Evolutionary conservation across 2,113 vertebrate genomes (phyloP).

Genomic region (Macheiramphus alcinus): DNA sequence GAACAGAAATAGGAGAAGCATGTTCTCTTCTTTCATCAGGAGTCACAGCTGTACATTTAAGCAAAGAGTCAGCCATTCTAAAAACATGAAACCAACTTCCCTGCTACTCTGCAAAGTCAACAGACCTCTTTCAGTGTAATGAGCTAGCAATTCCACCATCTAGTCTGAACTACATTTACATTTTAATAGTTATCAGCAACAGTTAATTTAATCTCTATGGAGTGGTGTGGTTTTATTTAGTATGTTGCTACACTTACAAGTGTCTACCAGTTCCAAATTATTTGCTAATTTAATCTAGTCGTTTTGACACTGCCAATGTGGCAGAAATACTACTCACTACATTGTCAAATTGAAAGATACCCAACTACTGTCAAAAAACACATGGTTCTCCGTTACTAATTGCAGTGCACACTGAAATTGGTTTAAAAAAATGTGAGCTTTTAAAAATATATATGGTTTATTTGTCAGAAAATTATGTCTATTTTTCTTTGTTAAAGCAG

Average conservation of each 20-base stretch:
- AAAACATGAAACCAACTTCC: neutral
- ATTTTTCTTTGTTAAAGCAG: neutral
- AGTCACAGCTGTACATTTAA: neutral
- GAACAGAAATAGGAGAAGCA: neutral
- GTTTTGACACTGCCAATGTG: neutral
- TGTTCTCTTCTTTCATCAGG: neutral
- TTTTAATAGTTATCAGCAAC: neutral
- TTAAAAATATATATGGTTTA: neutral
- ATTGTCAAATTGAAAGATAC: neutral
- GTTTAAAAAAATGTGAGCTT: neutral
- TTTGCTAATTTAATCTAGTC: neutral
- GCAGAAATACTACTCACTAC: neutral
- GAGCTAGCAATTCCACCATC: neutral
- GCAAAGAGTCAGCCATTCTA: neutral
- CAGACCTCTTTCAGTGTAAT: neutral
- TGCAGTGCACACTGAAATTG: neutral
- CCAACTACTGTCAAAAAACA: neutral
- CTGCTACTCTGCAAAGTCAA: neutral
- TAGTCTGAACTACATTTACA: neutral
- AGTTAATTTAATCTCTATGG: neutral
- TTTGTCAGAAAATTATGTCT: neutral
- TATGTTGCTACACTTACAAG: neutral
- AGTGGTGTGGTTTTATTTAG: fast-evolving
- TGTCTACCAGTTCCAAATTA: neutral
- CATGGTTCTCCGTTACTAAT: neutral